phyloP scores from a whole-genome alignment of 2,797 vertebrate genomes.

The Sardinella longiceps region DNA sequence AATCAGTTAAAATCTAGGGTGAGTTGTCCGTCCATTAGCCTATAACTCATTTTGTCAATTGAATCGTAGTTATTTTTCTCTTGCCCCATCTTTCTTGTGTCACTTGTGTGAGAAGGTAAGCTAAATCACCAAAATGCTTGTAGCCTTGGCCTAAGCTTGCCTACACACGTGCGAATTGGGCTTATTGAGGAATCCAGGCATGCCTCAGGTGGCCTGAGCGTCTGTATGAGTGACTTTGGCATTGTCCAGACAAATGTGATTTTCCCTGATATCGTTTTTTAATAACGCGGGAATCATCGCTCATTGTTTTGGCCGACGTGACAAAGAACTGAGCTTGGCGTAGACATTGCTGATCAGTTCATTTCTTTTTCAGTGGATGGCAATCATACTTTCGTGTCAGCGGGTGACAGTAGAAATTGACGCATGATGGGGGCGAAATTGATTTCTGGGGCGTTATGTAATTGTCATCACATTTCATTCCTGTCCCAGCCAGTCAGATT shows the following conservation, averaged over 20 bases:
- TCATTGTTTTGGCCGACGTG: background rate
- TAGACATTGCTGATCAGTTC: background rate
- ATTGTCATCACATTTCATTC: conserved; percentile 10
- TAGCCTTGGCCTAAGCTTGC: no score
- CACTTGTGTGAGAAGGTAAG: no score
- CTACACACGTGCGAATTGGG: no score
- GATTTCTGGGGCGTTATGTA: background rate
- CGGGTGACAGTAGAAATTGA: background rate
- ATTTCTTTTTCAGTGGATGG: background rate
- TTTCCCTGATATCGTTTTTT: background rate
- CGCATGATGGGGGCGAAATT: background rate
- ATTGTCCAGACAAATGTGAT: no score
- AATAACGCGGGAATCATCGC: background rate
- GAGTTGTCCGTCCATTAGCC: no score
- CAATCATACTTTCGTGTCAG: background rate
- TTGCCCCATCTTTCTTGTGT: no score
- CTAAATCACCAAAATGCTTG: no score
- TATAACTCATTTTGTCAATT: background rate
- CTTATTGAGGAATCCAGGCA: no score
- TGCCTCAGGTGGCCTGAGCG: no score
- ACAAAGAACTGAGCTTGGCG: background rate
- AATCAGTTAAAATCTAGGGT: background rate
- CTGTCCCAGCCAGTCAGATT: background rate
- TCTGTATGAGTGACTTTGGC: no score
- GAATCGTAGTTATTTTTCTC: background rate